Base-by-base conservation (phyloP, 2,113 vertebrate genomes). In the Microtus pennsylvanicus region DNA sequence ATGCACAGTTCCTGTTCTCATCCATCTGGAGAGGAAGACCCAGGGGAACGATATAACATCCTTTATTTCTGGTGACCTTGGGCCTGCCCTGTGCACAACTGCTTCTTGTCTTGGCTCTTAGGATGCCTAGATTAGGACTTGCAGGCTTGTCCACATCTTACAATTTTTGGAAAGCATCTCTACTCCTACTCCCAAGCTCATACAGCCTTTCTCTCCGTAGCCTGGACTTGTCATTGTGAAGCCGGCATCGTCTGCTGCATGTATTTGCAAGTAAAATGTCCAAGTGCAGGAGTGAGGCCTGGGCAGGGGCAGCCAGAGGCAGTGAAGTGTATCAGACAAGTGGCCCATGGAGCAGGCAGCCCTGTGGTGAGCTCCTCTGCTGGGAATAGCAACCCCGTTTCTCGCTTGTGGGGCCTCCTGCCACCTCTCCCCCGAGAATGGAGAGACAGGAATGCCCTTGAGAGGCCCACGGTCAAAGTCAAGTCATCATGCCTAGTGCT, bases 251-350 rank as follows among this genome's bases (percentile, higher is more conserved):
- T 93, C 93, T 75, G 76, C 83, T 82, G 58, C 58, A 75, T 47
- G 17, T 35, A 96, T 97, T 96, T 98, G 95, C 96, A 97, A 97
- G 95, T 97, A 80, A 97, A 96, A 97, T 97, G 58, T 83, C 81
- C 55, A 76, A 76, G 70, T 67, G 50, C 45, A 77, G 76, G 61
- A 93, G 55, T 70, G 75, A 94, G 75, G 58, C 52, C 75, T 3
- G 50, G 55, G n/a, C 69, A 94, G 92, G 87, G 93, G 50, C 58
- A 88, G 94, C 80, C 70, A 58, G 70, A 70, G 0, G 69, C 55
- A 61, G 83, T 35, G 75, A 94, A 65, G 85, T 81, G 70, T 91
- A 76, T 94, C 95, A 47, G 90, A 85, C 80, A 89, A 72, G 92
- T 75, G 67, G 93, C 65, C 83, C 24, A 2, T 0, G 78, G 55